Percentiles rank a stretch among this genome's conserved stretches.
Conservation (phyloP, 2,113 vertebrate genomes). For the Sinocyclocheilus grahami region DNA sequence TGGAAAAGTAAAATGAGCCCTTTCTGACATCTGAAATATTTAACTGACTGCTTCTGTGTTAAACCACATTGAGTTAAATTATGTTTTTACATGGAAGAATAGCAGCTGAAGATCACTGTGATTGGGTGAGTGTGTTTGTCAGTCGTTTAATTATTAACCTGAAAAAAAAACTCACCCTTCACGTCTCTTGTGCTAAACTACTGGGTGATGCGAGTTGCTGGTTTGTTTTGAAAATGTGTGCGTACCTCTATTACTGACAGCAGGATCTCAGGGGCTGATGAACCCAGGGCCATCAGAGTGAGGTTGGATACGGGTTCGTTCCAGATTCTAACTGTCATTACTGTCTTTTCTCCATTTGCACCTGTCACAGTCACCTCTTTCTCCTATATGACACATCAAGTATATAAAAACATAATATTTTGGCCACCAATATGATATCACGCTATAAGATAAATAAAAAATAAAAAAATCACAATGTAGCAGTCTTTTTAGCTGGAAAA, state of each 20-base stretch:
- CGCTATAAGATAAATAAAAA: background rate
- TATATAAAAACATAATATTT: background rate
- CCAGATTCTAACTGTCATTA: conserved; percentile 90
- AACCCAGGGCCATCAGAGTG: conserved; percentile 93
- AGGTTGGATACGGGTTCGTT: conserved; percentile 97
- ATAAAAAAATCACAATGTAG: background rate
- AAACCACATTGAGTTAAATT: background rate
- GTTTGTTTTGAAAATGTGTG: conserved; percentile 6
- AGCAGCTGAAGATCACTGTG: background rate
- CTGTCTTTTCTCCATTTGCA: conserved; percentile 86
- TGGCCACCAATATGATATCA: no score
- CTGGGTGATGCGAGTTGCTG: background rate
- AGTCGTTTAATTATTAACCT: conserved; percentile 3
- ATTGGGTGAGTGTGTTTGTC: conserved; percentile 28
- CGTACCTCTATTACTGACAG: conserved; percentile 92
- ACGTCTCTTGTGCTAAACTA: background rate
- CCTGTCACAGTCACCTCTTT: conserved; percentile 93
- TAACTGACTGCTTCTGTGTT: background rate
- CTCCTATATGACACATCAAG: conserved; percentile 72
- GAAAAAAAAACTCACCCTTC: background rate
- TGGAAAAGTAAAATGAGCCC: background rate
- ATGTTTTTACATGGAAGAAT: background rate
- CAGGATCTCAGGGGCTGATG: conserved; percentile 92
- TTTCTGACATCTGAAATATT: background rate
- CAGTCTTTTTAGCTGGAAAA: no score